Evolutionary conservation across 2,888 invertebrate genomes (phyloP).

Genomic region (Busseola fusca): DNA sequence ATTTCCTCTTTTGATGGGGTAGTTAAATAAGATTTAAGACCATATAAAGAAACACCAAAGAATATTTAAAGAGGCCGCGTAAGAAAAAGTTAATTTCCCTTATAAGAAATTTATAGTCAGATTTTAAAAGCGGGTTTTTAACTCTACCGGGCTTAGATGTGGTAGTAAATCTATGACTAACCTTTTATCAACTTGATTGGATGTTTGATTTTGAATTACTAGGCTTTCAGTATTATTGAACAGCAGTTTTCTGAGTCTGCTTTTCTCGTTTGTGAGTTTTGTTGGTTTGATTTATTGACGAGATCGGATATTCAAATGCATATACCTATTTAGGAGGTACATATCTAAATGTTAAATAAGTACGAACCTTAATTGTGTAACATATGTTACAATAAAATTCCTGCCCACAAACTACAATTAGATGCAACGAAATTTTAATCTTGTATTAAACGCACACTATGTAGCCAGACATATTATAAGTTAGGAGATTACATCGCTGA

Average conservation of each 20-base stretch:
- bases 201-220: neutral
- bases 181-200: neutral
- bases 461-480: too few relatives aligned
- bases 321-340: neutral
- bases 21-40: neutral
- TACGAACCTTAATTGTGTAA: too few relatives aligned
- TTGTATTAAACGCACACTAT: too few relatives aligned
- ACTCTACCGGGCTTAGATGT: neutral
- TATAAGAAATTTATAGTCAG: neutral
- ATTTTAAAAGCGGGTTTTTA: neutral
- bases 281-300: too few relatives aligned
- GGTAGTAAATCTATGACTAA: neutral
- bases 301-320: too few relatives aligned
- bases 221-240: neutral
- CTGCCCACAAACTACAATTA: too few relatives aligned
- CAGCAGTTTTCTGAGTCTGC: neutral
- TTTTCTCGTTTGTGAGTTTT: neutral
- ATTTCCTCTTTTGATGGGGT: neutral
- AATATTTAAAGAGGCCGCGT: constrained; percentile 1
- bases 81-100: neutral
- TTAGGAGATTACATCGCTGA: too few relatives aligned
- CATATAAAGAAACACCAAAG: neutral
- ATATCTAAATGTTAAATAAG: too few relatives aligned
- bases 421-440: too few relatives aligned
- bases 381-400: too few relatives aligned